phyloP scores from a whole-genome alignment of 2,113 vertebrate species.

The Periophthalmus modestus region DNA sequence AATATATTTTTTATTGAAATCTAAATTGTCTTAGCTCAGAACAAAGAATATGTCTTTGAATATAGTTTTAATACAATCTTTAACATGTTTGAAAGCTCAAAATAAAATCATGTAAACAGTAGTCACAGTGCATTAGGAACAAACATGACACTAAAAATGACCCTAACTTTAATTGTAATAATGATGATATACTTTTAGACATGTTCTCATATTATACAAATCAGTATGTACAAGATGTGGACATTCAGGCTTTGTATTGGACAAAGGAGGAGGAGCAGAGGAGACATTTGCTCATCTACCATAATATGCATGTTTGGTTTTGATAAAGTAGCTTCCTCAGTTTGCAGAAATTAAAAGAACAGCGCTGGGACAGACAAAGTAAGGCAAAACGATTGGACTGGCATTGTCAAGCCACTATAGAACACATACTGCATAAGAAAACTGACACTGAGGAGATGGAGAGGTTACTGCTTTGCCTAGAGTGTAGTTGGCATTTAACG shows the following conservation, averaged over 20 bases:
- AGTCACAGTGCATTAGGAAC: conserved; percentile 60
- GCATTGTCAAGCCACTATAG: neutral
- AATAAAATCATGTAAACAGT: conserved; percentile 56
- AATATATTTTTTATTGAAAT: conserved; percentile 3
- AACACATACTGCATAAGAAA: neutral
- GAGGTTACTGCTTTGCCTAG: neutral
- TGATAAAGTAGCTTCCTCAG: neutral
- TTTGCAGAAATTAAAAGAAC: conserved; percentile 19
- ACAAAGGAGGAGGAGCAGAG: conserved; percentile 28
- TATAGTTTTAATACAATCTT: conserved; percentile 46
- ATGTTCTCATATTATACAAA: conserved; percentile 28
- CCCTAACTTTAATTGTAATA: conserved; percentile 39
- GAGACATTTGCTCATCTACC: neutral
- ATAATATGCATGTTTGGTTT: neutral
- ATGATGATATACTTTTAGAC: conserved; percentile 24
- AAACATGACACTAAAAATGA: conserved; percentile 51
- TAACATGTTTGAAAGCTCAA: conserved; percentile 34
- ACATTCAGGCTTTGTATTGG: conserved; percentile 57
- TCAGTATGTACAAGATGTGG: conserved; percentile 50
- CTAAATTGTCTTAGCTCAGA: conserved; percentile 42
- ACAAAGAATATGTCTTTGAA: conserved; percentile 32
- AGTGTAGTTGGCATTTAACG: too few relatives aligned
- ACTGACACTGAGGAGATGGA: neutral
- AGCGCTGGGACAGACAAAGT: neutral
- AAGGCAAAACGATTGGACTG: neutral